Conservation (phyloP, 2,113 vertebrate species). For the Mustelus asterias region DNA sequence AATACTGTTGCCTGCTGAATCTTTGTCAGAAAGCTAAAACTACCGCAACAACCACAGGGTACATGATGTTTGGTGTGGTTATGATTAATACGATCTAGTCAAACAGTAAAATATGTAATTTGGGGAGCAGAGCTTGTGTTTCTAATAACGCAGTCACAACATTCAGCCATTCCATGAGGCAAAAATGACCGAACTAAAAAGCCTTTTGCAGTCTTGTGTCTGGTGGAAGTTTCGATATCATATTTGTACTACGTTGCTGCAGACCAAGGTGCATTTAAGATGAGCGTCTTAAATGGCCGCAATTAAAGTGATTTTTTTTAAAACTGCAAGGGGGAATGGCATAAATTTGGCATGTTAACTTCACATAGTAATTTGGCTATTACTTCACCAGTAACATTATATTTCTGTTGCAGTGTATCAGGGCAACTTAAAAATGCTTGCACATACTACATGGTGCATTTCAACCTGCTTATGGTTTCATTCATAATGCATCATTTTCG, state of each 20-base stretch:
- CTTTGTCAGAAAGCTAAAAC: background rate
- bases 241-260: background rate
- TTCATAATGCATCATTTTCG: constrained; percentile 37
- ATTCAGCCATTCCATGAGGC: background rate
- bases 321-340: background rate
- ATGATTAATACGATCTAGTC: constrained; percentile 27
- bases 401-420: background rate
- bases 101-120: constrained; percentile 30
- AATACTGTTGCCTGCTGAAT: background rate
- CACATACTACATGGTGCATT: background rate
- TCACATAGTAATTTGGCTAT: background rate
- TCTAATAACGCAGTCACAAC: background rate
- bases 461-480: constrained; percentile 33
- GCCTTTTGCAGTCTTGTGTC: background rate
- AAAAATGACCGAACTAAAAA: background rate
- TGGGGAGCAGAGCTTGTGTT: background rate
- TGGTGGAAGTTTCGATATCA: background rate
- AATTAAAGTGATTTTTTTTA: background rate
- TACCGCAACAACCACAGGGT: constrained; percentile 7
- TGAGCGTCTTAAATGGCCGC: background rate
- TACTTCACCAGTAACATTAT: background rate
- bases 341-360: background rate
- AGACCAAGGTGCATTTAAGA: constrained; percentile 11
- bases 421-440: constrained; percentile 17
- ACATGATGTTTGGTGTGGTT: background rate